A percentile compares a stretch with the other conserved stretches of the same genome.
phyloP scores from a whole-genome alignment of 2,797 vertebrate species.

The Pyrocephalus nanus region DNA sequence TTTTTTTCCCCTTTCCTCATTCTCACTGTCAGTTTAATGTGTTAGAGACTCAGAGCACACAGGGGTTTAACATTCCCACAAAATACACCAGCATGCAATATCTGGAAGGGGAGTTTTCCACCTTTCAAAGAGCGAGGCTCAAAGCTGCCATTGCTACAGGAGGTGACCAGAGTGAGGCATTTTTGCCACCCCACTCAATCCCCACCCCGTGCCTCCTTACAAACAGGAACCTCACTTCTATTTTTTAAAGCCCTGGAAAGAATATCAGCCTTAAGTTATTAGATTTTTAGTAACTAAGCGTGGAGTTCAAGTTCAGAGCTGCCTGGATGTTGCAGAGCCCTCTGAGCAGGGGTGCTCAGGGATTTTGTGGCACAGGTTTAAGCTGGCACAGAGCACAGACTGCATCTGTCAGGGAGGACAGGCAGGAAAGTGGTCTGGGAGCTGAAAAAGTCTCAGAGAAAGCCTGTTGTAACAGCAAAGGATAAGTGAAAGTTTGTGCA shows the following conservation, averaged over 20 bases:
- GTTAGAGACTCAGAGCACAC: fast-evolving
- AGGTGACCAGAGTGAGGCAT: neutral
- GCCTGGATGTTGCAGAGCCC: neutral
- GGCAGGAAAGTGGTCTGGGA: neutral
- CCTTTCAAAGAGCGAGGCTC: neutral
- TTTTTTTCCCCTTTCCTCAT: neutral
- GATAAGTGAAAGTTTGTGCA: neutral
- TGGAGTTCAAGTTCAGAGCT: neutral
- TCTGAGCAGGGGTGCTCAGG: neutral
- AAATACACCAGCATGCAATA: neutral
- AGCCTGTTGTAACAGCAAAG: neutral
- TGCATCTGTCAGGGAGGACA: neutral
- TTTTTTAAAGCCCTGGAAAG: neutral
- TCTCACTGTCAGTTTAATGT: neutral
- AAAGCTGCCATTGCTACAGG: neutral
- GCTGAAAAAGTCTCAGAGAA: neutral
- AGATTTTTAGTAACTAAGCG: neutral
- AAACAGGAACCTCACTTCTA: neutral
- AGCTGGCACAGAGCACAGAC: neutral
- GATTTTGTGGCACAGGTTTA: neutral
- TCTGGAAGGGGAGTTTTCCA: neutral
- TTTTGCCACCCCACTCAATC: neutral
- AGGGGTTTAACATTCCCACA: neutral
- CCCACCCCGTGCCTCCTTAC: neutral
- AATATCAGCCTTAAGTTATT: neutral